These are phyloP conservation scores for Camptogramma bilineatum DNA, from an alignment of 2,888 invertebrate species.

Conservation along the genomic window DNA sequence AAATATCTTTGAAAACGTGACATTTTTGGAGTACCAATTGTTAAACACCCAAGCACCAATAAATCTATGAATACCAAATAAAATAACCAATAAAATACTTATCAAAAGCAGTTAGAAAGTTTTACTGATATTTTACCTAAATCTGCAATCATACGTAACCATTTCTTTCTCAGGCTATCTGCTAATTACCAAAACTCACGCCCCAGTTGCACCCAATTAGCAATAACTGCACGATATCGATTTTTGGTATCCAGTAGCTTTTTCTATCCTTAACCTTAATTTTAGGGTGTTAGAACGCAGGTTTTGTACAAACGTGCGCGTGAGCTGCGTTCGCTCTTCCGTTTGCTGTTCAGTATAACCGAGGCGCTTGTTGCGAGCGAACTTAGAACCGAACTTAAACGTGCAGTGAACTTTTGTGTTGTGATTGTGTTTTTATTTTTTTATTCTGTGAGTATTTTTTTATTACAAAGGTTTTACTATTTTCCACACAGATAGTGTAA, in stretches of 20 bases:
- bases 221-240: slow-evolving; percentile 52
- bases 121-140: slow-evolving; percentile 1
- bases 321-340: slow-evolving; percentile 74
- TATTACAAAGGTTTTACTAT: neutral
- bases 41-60: neutral
- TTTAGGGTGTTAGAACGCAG: slow-evolving; percentile 71
- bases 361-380: slow-evolving; percentile 79
- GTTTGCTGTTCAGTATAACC: slow-evolving; percentile 76
- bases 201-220: slow-evolving; percentile 66
- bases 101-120: neutral
- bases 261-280: slow-evolving; percentile 82
- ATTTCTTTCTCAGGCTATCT: slow-evolving; percentile 36
- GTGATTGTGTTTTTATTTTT: slow-evolving; percentile 67
- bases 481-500: too few relatives aligned
- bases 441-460: slow-evolving; percentile 54
- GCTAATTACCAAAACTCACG: slow-evolving; percentile 64
- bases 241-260: slow-evolving; percentile 56
- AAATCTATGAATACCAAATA: neutral
- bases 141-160: slow-evolving; percentile 12
- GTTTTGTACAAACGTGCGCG: slow-evolving; percentile 75
- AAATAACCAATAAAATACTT: neutral
- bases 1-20: neutral
- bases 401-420: slow-evolving; percentile 71
- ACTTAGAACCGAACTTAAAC: slow-evolving; percentile 70
- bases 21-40: neutral